Evolutionary conservation across 1,140 invertebrate species (phyloP), one percentile per base, ranked within the genome.

Genomic region (Medauroidea extradentata): DNA sequence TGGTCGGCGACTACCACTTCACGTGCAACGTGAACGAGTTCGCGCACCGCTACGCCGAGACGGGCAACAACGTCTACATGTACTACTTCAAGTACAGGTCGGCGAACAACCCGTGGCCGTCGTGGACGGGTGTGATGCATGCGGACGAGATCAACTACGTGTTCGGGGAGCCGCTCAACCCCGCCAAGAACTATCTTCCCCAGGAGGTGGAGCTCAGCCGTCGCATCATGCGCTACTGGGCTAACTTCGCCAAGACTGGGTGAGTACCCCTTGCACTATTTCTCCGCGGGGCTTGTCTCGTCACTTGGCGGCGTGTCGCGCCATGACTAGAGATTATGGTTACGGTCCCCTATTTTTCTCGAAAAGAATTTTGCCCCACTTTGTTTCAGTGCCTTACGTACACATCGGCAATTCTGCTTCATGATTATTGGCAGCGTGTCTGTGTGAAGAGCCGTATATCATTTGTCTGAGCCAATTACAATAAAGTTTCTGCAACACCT

Each of bases 1-100:
- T 97, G 76, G 91, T 98, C n/a, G 95, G 95, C 2, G 96, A 99
- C 75, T 94, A 92, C 71, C 91, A 96, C 66, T 98, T 98, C 73
- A 93, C 94, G 0, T 99, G 96, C 78, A 88, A 90, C 68, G 91
- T 96, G 27, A 95, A 96, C 73, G 91, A 97, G 69, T 88, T 90
- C 69, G 92, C 94, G 1, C 84, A 90, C 65, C 79, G 87, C 19
- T 96, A 97, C 70, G 89, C 94, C 2, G 86, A 91, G 63, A 88
- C 87, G 18, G 90, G 91, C 3, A 90, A 93, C 72, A 89, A 89
- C 67, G 92, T 96, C 19, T 98, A 93, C 76, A 94, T 94, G 82
- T 99, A 98, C 74, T 93, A 94, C 70, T 98, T 92, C 74, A 92
- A 88, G 59, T 93, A 98, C 69, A 84, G 94, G 61, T 93, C 89